A percentile compares a stretch with the other conserved stretches of the same genome.
Conservation (phyloP, 2,797 vertebrate species). For the Sylvilagus floridanus region DNA sequence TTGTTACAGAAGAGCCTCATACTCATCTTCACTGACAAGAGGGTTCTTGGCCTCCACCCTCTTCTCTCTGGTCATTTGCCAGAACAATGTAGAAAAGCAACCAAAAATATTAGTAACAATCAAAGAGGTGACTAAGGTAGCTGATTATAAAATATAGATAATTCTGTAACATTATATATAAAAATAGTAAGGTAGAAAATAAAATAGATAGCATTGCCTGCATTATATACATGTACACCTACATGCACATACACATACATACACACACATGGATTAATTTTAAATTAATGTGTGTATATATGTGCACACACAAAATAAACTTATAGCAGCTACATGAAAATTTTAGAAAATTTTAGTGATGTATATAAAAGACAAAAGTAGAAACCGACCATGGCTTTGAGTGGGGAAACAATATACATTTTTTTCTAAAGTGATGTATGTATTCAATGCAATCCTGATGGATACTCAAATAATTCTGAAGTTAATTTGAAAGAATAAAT, state of each 20-base stretch:
- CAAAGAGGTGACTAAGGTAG: constrained; percentile 3
- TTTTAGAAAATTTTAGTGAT: constrained; percentile 16
- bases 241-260: background rate
- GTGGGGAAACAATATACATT: constrained; percentile 16
- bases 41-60: background rate
- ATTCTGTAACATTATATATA: background rate
- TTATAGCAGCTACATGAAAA: background rate
- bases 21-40: background rate
- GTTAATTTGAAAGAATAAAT: constrained; percentile 51
- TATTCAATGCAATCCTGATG: background rate
- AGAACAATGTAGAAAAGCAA: constrained; percentile 1
- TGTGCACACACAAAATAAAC: constrained; percentile 21
- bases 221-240: background rate
- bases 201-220: background rate
- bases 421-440: constrained; percentile 22
- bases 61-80: background rate
- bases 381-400: constrained; percentile 1
- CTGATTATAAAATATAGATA: background rate
- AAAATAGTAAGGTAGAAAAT: constrained; percentile 42
- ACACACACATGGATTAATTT: constrained; percentile 12
- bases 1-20: background rate
- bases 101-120: constrained; percentile 48
- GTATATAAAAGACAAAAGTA: constrained; percentile 1
- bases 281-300: background rate
- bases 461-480: constrained; percentile 50